A percentile compares a stretch with the other conserved stretches of the same genome.
These are phyloP conservation scores for Okamejei kenojei DNA, from an alignment of 2,797 vertebrate genomes.

Conservation along the genomic window DNA sequence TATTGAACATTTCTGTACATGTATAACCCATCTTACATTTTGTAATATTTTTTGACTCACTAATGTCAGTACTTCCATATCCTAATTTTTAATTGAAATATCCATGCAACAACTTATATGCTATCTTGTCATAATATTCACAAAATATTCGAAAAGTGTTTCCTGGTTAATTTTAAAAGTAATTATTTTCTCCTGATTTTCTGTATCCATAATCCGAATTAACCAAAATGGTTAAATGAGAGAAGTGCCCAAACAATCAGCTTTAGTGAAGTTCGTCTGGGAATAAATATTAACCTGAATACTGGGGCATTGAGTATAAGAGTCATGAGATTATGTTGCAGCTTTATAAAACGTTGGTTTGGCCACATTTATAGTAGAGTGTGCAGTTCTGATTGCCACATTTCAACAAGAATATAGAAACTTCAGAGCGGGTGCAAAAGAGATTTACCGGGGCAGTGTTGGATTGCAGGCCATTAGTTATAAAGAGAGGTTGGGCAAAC, in stretches of 20 bases:
- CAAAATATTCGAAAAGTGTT: not conserved
- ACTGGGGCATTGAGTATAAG: too few relatives aligned
- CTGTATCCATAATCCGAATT: not conserved
- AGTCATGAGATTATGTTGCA: too few relatives aligned
- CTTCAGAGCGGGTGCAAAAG: too few relatives aligned
- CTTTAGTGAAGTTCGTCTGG: not conserved
- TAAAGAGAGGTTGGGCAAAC: too few relatives aligned
- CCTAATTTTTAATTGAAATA: not conserved
- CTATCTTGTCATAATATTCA: not conserved
- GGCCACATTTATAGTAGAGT: too few relatives aligned
- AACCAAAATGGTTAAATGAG: not conserved
- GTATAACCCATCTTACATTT: not conserved
- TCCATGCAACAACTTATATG: not conserved
- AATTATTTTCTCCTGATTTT: not conserved
- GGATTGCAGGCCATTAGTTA: too few relatives aligned
- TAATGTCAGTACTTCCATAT: not conserved
- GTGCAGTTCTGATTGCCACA: too few relatives aligned
- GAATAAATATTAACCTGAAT: not conserved
- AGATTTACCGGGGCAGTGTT: too few relatives aligned
- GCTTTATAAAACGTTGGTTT: too few relatives aligned
- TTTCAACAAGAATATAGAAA: too few relatives aligned
- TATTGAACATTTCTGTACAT: not conserved
- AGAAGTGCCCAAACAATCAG: not conserved
- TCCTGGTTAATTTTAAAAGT: not conserved
- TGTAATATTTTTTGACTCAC: not conserved